Evolutionary conservation across 2,113 vertebrate genomes (phyloP).

Genomic region (Elephas maximus): DNA sequence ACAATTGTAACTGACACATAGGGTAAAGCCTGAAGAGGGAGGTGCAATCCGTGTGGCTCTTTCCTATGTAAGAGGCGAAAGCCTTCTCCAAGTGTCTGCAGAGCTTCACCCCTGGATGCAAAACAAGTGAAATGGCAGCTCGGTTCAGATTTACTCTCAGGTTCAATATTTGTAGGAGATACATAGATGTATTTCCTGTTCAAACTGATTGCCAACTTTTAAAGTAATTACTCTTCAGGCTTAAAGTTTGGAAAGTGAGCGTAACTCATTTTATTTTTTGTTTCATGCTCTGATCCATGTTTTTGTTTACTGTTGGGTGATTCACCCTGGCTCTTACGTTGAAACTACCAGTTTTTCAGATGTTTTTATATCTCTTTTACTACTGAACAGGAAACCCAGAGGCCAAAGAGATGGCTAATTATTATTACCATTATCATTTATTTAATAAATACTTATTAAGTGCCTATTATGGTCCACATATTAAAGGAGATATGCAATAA

Average conservation of each 20-base stretch:
- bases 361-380: not conserved
- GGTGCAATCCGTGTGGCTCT: too few relatives aligned
- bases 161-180: not conserved
- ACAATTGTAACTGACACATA: accelerated
- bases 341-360: not conserved
- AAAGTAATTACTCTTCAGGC: not conserved
- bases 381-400: not conserved
- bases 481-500: not conserved
- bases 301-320: not conserved
- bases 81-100: not conserved
- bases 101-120: not conserved
- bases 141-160: not conserved
- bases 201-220: not conserved
- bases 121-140: not conserved
- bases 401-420: not conserved
- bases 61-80: not conserved
- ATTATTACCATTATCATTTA: not conserved
- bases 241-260: not conserved
- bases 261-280: not conserved
- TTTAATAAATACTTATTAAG: not conserved
- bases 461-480: not conserved
- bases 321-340: not conserved
- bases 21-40: not conserved
- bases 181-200: not conserved
- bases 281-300: not conserved